Percentiles rank a stretch among this genome's conserved stretches.
Conservation (phyloP, 2,113 vertebrate genomes). For the Perca schrenkii region DNA sequence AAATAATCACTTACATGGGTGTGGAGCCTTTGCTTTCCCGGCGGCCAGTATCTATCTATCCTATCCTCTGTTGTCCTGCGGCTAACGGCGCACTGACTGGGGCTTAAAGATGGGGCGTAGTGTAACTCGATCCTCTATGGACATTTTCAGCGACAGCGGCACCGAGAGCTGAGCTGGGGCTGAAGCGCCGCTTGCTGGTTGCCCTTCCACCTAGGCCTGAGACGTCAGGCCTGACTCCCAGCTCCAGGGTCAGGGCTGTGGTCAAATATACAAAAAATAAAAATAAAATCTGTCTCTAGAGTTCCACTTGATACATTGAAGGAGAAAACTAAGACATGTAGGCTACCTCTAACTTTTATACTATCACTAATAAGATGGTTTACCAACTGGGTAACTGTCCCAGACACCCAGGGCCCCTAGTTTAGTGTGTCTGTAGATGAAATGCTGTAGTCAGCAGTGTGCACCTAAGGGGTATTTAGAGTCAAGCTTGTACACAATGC, state of each 20-base stretch:
- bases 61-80: conserved; percentile 60
- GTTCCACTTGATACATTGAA: not conserved
- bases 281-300: not conserved
- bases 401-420: not conserved
- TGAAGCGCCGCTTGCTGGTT: conserved; percentile 82
- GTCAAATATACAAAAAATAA: too few species aligned
- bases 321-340: not conserved
- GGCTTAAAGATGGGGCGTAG: conserved; percentile 81
- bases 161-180: conserved; percentile 31
- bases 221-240: not conserved
- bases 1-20: conserved; percentile 72
- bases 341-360: not conserved
- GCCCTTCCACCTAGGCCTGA: conserved; percentile 51
- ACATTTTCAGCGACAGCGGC: conserved; percentile 64
- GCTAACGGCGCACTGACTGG: conserved; percentile 79
- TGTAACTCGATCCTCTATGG: conserved; percentile 79
- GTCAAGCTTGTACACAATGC: not conserved
- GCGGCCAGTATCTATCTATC: conserved; percentile 21
- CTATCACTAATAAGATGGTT: not conserved
- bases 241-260: not conserved
- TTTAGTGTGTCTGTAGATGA: not conserved
- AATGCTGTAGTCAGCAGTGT: not conserved
- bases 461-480: not conserved
- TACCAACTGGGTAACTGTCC: not conserved
- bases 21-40: conserved; percentile 3